Percentiles rank a stretch among this genome's conserved stretches.
These are phyloP conservation scores for Peromyscus polionotus DNA, from an alignment of 2,113 vertebrate genomes.

Conservation along the genomic window DNA sequence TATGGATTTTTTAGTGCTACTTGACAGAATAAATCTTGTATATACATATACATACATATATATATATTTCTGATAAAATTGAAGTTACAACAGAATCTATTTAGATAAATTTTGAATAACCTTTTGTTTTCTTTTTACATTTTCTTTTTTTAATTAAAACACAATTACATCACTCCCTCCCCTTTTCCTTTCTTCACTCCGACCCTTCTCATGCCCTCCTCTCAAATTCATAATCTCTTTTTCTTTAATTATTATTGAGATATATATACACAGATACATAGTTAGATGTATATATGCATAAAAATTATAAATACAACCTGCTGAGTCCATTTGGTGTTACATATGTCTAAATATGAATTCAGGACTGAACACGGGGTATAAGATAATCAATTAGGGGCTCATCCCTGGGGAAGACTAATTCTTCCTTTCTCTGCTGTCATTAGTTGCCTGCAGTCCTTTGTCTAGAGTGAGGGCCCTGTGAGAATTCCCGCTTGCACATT, in stretches of 20 bases:
- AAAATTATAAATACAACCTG: not conserved
- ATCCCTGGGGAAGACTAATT: not conserved
- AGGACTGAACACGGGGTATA: not conserved
- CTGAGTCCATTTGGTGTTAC: not conserved
- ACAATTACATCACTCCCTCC: not conserved
- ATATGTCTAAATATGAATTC: not conserved
- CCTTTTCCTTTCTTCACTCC: not conserved
- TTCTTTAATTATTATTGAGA: not conserved
- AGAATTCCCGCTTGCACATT: not conserved
- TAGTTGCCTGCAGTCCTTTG: not conserved
- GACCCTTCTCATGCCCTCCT: not conserved
- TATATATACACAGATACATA: not conserved
- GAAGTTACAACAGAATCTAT: constrained; percentile 7
- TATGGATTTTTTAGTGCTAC: not conserved
- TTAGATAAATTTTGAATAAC: not conserved
- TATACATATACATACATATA: not conserved
- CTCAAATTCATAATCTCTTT: not conserved
- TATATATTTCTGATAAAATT: constrained; percentile 23
- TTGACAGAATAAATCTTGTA: not conserved
- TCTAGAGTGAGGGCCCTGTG: not conserved
- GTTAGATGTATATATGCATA: not conserved
- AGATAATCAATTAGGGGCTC: not conserved
- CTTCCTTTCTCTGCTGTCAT: not conserved
- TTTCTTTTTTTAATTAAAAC: not conserved
- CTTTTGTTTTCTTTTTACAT: not conserved